These are phyloP conservation scores for Dasypogon diadema DNA, from an alignment of 2,888 invertebrate species.

Conservation along the genomic window DNA sequence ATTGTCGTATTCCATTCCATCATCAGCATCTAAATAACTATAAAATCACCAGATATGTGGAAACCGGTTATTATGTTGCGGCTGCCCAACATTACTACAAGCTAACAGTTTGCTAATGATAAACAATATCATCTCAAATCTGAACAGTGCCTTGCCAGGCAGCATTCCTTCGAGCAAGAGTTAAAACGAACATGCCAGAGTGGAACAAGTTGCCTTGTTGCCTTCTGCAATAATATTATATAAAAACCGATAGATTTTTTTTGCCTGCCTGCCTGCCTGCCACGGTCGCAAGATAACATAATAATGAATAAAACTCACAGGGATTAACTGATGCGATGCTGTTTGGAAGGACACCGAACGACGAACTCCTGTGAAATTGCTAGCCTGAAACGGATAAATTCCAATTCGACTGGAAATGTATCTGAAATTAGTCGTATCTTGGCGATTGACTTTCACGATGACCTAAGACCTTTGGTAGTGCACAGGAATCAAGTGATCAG, in stretches of 20 bases:
- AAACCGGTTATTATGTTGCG: slow-evolving; percentile 46
- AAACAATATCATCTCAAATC: slow-evolving; percentile 49
- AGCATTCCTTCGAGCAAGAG: slow-evolving; percentile 42
- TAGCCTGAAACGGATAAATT: not conserved
- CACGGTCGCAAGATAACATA: not conserved
- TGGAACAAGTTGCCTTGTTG: slow-evolving; percentile 33
- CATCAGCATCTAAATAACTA: slow-evolving; percentile 33
- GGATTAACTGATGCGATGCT: not conserved
- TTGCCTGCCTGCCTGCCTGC: not conserved
- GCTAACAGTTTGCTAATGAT: slow-evolving; percentile 50
- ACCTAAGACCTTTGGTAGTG: slow-evolving; percentile 27
- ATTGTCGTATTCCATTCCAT: slow-evolving; percentile 27
- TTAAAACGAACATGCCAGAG: slow-evolving; percentile 24
- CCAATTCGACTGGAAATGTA: slow-evolving; percentile 2
- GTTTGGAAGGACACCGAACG: not conserved
- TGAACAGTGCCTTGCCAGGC: slow-evolving; percentile 38
- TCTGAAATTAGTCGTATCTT: slow-evolving; percentile 25
- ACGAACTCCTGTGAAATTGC: not conserved
- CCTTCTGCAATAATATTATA: slow-evolving; percentile 31
- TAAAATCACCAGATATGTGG: slow-evolving; percentile 10
- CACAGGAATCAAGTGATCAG: not conserved
- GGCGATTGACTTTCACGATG: slow-evolving; percentile 21
- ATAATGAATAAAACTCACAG: slow-evolving; percentile 25
- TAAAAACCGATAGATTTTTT: slow-evolving; percentile 25
- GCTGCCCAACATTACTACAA: slow-evolving; percentile 32